Evolutionary conservation across 64 coral and sea anemone species (phyloP).

Genomic region (Porites lutea): DNA sequence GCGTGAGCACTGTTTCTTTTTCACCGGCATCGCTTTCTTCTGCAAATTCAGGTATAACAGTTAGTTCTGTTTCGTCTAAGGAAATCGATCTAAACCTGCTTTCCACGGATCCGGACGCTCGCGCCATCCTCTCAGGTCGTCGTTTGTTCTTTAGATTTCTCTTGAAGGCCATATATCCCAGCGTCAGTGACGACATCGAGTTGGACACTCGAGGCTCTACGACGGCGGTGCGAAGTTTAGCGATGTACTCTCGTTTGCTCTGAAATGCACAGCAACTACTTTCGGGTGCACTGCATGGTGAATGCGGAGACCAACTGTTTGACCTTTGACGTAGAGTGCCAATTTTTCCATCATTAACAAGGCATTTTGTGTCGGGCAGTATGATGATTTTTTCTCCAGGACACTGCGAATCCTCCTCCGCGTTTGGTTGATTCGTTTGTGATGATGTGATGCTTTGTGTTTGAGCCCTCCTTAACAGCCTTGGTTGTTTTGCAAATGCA

Average conservation of each 20-base stretch:
- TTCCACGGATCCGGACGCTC: neutral
- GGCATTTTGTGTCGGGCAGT: too few relatives aligned
- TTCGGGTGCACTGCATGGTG: neutral
- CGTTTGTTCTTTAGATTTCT: slow-evolving; percentile 31
- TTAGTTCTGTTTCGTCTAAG: slow-evolving; percentile 3
- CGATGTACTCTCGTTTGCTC: slow-evolving; percentile 10
- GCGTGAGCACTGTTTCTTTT: neutral
- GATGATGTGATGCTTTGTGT: neutral
- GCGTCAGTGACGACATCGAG: slow-evolving; percentile 49
- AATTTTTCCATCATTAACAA: neutral
- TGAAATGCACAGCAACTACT: neutral
- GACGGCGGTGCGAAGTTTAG: neutral
- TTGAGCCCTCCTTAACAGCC: neutral
- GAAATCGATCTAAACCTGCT: slow-evolving; percentile 3
- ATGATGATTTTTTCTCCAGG: neutral
- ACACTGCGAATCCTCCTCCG: neutral
- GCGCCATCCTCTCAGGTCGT: neutral
- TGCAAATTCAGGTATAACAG: slow-evolving; percentile 3
- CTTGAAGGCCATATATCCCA: slow-evolving; percentile 52
- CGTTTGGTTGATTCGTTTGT: neutral
- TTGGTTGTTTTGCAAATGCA: neutral
- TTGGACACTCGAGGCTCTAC: slow-evolving; percentile 15
- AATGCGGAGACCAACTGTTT: neutral
- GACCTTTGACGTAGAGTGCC: neutral
- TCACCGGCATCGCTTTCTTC: neutral